These are phyloP conservation scores for Seira ritae DNA, from an alignment of 2,888 invertebrate species.

Conservation along the genomic window DNA sequence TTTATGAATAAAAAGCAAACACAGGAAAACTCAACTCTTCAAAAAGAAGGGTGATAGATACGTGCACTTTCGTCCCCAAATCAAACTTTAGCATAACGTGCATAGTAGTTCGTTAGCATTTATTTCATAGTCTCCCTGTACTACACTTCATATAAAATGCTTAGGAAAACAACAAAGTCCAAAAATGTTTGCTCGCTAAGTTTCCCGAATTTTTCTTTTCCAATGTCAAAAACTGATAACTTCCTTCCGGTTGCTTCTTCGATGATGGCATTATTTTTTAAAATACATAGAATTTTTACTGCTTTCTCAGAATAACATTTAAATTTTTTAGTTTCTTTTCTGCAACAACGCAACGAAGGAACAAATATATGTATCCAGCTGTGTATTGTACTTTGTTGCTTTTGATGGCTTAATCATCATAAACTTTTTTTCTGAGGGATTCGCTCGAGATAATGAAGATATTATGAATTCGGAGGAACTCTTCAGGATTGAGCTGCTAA, in stretches of 20 bases:
- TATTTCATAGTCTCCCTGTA: too few relatives aligned
- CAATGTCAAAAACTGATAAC: not conserved
- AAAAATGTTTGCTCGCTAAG: too few relatives aligned
- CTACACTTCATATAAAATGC: too few relatives aligned
- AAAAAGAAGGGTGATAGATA: too few relatives aligned
- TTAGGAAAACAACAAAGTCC: too few relatives aligned
- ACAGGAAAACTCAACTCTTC: too few relatives aligned
- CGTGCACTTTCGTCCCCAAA: too few relatives aligned
- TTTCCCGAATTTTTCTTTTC: not conserved
- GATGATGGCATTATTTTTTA: not conserved
- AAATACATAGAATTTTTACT: not conserved
- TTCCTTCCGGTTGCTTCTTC: not conserved
- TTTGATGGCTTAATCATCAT: constrained; percentile 56
- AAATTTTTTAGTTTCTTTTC: not conserved
- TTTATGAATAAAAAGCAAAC: too few relatives aligned
- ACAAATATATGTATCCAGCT: constrained; percentile 30
- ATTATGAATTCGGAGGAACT: constrained; percentile 19
- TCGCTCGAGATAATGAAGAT: constrained; percentile 6
- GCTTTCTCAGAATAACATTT: not conserved
- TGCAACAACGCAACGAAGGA: not conserved
- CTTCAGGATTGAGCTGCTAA: constrained; percentile 30
- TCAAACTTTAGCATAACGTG: too few relatives aligned
- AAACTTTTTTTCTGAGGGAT: constrained; percentile 15
- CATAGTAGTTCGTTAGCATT: too few relatives aligned
- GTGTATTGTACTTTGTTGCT: constrained; percentile 12